phyloP scores from a whole-genome alignment of 2,113 vertebrate species.

The Thunnus thynnus region DNA sequence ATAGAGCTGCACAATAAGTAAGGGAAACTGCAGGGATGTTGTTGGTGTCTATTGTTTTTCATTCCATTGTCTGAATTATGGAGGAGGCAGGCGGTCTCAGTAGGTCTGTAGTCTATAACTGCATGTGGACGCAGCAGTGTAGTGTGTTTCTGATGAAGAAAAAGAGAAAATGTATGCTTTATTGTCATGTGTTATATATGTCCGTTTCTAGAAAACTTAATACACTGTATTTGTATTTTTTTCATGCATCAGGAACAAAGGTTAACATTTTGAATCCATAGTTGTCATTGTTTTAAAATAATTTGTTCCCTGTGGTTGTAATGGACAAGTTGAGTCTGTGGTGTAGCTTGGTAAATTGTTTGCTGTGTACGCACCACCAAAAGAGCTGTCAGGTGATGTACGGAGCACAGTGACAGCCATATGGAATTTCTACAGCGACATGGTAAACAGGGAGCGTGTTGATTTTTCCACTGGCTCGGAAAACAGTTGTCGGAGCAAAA shows the following conservation, averaged over 20 bases:
- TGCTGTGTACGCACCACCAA: neutral
- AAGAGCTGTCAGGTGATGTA: neutral
- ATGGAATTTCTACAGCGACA: neutral
- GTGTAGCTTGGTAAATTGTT: neutral
- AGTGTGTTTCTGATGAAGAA: neutral
- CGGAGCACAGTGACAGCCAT: neutral
- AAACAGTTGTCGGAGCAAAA: too few relatives aligned
- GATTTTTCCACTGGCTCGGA: too few relatives aligned
- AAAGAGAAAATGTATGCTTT: too few relatives aligned
- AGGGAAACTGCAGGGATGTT: slow-evolving; percentile 1
- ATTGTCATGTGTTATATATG: neutral
- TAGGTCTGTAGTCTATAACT: neutral
- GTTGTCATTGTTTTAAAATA: too few relatives aligned
- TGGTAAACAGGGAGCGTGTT: neutral
- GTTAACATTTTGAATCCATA: too few relatives aligned
- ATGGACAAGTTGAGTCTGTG: too few relatives aligned
- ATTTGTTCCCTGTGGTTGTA: too few relatives aligned
- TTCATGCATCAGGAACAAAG: too few relatives aligned
- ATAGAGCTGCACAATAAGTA: neutral
- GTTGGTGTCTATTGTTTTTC: neutral
- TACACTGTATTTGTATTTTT: too few relatives aligned
- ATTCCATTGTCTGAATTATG: neutral
- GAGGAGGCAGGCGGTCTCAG: neutral
- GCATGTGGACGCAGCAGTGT: neutral
- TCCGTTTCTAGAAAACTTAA: neutral